Evolutionary conservation across 2,113 vertebrate species (phyloP).

Genomic region (Chrysemys picta): DNA sequence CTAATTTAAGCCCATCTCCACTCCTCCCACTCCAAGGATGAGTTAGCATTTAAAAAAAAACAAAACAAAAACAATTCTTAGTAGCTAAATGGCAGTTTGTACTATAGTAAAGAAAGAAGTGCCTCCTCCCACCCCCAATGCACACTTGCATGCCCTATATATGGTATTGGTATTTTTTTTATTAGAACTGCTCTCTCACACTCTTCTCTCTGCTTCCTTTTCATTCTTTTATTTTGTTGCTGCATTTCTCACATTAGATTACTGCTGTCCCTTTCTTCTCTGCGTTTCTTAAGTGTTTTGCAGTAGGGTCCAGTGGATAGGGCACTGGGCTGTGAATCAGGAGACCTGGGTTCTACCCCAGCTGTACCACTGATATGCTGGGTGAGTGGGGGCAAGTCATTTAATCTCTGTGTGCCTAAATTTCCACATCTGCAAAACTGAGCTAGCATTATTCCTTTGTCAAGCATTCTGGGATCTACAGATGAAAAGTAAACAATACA

Average conservation of each 20-base stretch:
- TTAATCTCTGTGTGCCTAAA: constrained; percentile 21
- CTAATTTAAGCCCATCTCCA: background rate
- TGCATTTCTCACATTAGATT: background rate
- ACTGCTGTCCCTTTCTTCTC: background rate
- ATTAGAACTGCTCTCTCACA: background rate
- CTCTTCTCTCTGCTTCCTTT: background rate
- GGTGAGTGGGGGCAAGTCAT: background rate
- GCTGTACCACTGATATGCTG: background rate
- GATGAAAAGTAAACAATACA: background rate
- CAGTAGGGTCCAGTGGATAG: background rate
- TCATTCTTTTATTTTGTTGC: background rate
- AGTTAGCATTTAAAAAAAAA: background rate
- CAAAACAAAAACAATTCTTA: background rate
- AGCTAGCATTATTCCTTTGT: background rate
- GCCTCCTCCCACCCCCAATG: background rate
- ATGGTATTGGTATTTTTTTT: background rate
- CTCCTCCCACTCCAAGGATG: background rate
- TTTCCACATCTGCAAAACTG: constrained; percentile 16
- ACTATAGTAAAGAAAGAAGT: background rate
- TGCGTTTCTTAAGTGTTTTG: background rate
- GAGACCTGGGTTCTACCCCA: background rate
- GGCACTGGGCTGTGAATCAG: background rate
- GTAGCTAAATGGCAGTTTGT: background rate
- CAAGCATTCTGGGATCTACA: background rate
- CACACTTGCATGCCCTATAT: background rate